Evolutionary conservation across 2,888 invertebrate species (phyloP), one percentile per base, ranked within the genome.

Genomic region (Drosophila birchii): DNA sequence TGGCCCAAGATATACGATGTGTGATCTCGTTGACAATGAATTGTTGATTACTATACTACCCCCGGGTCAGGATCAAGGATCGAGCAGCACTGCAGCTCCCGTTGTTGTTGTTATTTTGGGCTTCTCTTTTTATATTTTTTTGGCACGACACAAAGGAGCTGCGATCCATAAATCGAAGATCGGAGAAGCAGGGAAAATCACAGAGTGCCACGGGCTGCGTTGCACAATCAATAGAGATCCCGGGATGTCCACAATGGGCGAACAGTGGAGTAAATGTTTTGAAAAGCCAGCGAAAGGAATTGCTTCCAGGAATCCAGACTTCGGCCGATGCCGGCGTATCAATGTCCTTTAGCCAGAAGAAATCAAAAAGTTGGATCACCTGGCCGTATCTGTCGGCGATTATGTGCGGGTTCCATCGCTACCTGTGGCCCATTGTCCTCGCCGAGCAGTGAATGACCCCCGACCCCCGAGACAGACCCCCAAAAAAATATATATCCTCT

Each of bases 241-340:
- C 53, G 18, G 55, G 38, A 55, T 36, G 47, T n/a, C 56, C 55
- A 75, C 76, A 69, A 75, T 63, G 43, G 64, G 36, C 61, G 57
- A 75, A 90, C 83, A 90, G 75, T 88, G 86, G 79, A 82, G 86
- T 90, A 86, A 91, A 91, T 91, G 89, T 91, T 90, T 89, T 90
- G 90, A 90, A 90, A 91, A 91, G 91, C 91, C 91, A 91, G 81
- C 80, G 79, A 91, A 91, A 87, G 90, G 87, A 90, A 91, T 91
- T 91, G 89, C 89, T 91, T 91, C 91, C 83, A 85, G 76, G 91
- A 91, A 91, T 79, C 70, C 29, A 32, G 47, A 5, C 29, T 55
- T 34, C 47, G 47, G 61, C 34, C 67, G 47, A 49, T 51, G 79
- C 59, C 80, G 84, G 79, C 79, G 67, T 90, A 86, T 86, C 89